phyloP scores from a whole-genome alignment of 2,888 invertebrate species.

The Cristatella mucedo region DNA sequence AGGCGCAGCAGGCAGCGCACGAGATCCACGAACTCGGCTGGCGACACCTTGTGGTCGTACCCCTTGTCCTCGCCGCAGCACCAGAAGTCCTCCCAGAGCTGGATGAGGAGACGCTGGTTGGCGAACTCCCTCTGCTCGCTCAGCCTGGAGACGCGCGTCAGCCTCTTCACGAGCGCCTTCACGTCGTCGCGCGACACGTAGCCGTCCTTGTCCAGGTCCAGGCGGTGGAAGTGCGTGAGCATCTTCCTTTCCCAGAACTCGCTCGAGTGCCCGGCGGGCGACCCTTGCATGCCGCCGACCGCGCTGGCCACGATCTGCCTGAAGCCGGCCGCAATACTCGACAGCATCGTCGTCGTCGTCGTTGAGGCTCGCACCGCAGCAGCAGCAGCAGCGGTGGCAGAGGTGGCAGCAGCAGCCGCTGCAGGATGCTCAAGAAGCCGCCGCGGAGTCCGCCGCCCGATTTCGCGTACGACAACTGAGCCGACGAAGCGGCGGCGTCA shows the following conservation, averaged over 20 bases:
- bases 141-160: background rate
- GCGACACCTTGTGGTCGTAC: constrained; percentile 1
- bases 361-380: too few relatives aligned
- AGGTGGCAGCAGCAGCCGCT: too few relatives aligned
- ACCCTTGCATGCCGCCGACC: constrained; percentile 1
- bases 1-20: constrained; percentile 1
- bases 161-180: background rate
- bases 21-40: constrained; percentile 2
- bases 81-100: constrained; percentile 9
- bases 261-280: background rate
- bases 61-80: constrained; percentile 9
- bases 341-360: too few relatives aligned
- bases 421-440: too few relatives aligned
- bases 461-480: too few relatives aligned
- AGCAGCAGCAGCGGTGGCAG: too few relatives aligned
- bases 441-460: too few relatives aligned
- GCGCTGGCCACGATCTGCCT: background rate
- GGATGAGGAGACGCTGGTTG: constrained; percentile 4
- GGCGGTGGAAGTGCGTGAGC: constrained; percentile 5
- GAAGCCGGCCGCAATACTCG: constrained; percentile 6
- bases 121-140: constrained; percentile 5
- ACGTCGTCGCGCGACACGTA: constrained; percentile 5
- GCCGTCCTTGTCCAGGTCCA: constrained; percentile 2
- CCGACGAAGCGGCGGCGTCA: too few relatives aligned
- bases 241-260: constrained; percentile 7